Evolutionary conservation across 2,113 vertebrate species (phyloP).

Genomic region (Macrotis lagotis): DNA sequence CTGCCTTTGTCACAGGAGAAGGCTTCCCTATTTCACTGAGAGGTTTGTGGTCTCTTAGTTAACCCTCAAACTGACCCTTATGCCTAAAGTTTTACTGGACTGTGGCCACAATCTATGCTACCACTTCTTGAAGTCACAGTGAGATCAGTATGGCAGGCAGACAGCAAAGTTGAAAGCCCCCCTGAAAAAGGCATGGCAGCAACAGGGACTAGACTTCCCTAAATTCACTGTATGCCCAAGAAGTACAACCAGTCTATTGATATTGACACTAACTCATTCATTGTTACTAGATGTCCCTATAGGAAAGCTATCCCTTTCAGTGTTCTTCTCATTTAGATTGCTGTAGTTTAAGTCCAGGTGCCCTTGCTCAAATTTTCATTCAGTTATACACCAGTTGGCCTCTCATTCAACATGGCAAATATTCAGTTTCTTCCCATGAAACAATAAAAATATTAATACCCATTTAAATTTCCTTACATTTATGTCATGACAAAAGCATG

Average conservation of each 20-base stretch:
- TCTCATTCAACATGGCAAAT: background rate
- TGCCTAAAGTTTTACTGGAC: too few species aligned
- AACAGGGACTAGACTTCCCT: too few species aligned
- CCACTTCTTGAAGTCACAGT: too few species aligned
- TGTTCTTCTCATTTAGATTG: background rate
- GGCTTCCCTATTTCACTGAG: too few species aligned
- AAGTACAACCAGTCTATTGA: background rate
- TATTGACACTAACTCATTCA: background rate
- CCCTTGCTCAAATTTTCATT: background rate
- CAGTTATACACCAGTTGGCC: background rate
- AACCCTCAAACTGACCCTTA: too few species aligned
- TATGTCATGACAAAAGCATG: background rate
- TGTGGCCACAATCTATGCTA: too few species aligned
- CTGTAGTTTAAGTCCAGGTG: background rate
- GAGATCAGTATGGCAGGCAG: too few species aligned
- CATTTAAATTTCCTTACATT: background rate
- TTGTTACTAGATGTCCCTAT: background rate
- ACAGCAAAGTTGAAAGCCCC: too few species aligned
- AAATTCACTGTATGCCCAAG: too few species aligned
- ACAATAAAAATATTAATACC: background rate
- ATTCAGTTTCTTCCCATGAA: background rate
- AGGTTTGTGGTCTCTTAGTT: too few species aligned
- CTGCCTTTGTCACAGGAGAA: too few species aligned
- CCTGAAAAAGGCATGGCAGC: too few species aligned
- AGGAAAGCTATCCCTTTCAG: background rate